phyloP scores from a whole-genome alignment of 2,797 vertebrate species.

The Oreonectes daqikongensis region DNA sequence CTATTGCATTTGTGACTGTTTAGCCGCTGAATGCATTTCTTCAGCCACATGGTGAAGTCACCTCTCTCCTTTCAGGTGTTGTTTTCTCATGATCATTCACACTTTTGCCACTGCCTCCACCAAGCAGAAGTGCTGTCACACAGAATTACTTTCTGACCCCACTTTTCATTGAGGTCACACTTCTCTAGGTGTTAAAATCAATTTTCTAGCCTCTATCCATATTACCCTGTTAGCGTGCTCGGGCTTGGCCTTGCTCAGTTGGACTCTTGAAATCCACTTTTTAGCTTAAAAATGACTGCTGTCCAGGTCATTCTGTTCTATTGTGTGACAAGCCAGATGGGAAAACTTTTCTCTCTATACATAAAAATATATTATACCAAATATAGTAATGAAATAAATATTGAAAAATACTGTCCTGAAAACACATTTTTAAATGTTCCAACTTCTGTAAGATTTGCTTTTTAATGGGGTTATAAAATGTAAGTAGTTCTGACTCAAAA shows the following conservation, averaged over 20 bases:
- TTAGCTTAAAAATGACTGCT: constrained; percentile 12
- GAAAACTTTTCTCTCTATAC: neutral
- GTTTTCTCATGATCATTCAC: constrained; percentile 40
- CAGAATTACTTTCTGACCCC: constrained; percentile 49
- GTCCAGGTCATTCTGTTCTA: constrained; percentile 18
- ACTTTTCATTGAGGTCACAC: constrained; percentile 50
- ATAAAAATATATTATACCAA: no score
- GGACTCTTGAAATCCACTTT: constrained; percentile 32
- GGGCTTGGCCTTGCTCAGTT: constrained; percentile 14
- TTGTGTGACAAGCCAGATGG: constrained; percentile 13
- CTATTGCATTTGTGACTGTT: neutral
- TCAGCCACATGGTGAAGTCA: neutral
- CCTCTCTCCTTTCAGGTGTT: constrained; percentile 23
- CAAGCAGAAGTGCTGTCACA: constrained; percentile 46
- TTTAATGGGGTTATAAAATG: no score
- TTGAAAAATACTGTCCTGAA: no score
- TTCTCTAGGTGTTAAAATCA: constrained; percentile 48
- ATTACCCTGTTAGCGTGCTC: constrained; percentile 34
- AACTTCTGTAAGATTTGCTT: no score
- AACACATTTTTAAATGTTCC: no score
- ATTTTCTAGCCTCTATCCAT: constrained; percentile 41
- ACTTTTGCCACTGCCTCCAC: constrained; percentile 23
- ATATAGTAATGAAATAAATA: no score
- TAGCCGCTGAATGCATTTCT: neutral
- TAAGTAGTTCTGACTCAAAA: neutral